Evolutionary conservation across 2,113 vertebrate species (phyloP).

Genomic region (Nothoprocta perdicaria): DNA sequence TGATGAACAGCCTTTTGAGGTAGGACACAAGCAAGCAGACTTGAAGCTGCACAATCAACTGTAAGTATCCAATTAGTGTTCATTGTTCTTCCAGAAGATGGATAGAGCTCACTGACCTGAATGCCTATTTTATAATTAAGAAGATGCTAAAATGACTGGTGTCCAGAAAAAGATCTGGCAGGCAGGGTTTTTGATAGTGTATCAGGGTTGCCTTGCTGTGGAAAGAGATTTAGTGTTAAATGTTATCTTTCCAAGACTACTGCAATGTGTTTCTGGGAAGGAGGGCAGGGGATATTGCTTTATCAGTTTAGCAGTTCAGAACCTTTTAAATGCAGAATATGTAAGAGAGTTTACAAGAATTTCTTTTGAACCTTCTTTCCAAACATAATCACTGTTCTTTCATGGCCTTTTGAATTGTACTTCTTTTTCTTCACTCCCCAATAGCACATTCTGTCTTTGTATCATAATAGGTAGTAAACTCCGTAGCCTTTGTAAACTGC

Average conservation of each 20-base stretch:
- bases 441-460: fast-evolving
- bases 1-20: neutral
- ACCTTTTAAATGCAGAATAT: neutral
- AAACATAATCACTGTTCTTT: neutral
- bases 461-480: neutral
- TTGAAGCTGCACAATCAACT: neutral
- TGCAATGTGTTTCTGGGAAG: neutral
- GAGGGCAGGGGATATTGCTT: neutral
- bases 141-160: neutral
- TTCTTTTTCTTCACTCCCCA: neutral
- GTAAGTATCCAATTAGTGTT: neutral
- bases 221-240: neutral
- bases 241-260: neutral
- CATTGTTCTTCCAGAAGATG: neutral
- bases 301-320: neutral
- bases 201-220: neutral
- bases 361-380: neutral
- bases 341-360: neutral
- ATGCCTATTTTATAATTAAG: neutral
- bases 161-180: neutral
- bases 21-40: neutral
- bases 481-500: neutral
- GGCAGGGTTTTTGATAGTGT: neutral
- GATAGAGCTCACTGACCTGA: neutral
- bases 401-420: neutral